A percentile compares a stretch with the other conserved stretches of the same genome.
These are phyloP conservation scores for Achroia grisella DNA, from an alignment of 1,140 invertebrate genomes.

Conservation along the genomic window DNA sequence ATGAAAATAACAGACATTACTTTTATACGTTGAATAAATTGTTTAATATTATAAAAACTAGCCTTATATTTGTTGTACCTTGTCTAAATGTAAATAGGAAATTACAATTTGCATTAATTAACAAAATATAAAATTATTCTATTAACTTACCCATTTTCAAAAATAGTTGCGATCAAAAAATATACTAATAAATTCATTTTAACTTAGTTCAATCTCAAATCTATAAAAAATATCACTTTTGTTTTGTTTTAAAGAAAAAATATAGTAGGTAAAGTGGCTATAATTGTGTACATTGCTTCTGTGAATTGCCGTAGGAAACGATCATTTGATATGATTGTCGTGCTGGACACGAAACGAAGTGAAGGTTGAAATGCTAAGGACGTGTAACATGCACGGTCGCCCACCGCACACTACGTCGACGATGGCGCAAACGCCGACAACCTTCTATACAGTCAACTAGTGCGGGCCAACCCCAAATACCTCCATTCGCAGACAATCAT, in stretches of 20 bases:
- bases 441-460: no score
- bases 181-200: constrained; percentile 28
- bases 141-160: constrained; percentile 31
- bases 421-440: background rate
- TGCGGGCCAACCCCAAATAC: no score
- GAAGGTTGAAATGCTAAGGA: background rate
- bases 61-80: no score
- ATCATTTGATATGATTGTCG: constrained; percentile 6
- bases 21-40: no score
- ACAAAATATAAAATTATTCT: no score
- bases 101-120: no score
- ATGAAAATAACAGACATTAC: no score
- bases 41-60: no score
- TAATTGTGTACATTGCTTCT: constrained; percentile 7
- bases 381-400: constrained; percentile 12
- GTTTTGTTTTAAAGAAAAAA: background rate
- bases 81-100: no score
- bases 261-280: constrained; percentile 5
- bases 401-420: constrained; percentile 17
- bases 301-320: constrained; percentile 3
- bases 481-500: no score
- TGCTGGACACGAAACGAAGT: background rate
- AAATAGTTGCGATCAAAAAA: constrained; percentile 28
- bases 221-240: constrained; percentile 24
- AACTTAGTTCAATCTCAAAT: constrained; percentile 16